Conservation (phyloP, 2,888 invertebrate genomes). For the Acleris holmiana region DNA sequence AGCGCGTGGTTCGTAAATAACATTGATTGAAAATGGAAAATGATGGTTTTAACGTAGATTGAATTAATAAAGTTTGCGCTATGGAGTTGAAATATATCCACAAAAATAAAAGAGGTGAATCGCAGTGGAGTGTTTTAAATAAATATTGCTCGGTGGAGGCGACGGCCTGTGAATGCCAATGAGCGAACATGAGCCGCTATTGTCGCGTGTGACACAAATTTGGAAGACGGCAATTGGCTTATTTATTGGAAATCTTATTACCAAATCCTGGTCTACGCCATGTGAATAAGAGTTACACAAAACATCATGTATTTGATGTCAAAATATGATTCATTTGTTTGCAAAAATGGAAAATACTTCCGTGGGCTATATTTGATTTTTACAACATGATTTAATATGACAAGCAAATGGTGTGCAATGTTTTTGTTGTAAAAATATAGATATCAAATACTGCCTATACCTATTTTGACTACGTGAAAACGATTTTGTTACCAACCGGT, state of each 20-base stretch:
- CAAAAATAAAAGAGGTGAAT: slow-evolving; percentile 28
- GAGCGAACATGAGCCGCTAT: slow-evolving; percentile 28
- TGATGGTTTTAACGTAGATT: slow-evolving; percentile 20
- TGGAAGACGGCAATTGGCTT: slow-evolving; percentile 36
- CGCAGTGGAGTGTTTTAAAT: slow-evolving; percentile 26
- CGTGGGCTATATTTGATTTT: too few species aligned
- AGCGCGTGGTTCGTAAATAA: too few species aligned
- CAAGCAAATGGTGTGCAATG: too few species aligned
- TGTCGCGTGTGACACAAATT: slow-evolving; percentile 37
- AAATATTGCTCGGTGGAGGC: slow-evolving; percentile 21
- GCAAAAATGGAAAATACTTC: too few species aligned
- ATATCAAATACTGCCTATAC: too few species aligned
- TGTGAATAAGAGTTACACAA: slow-evolving; percentile 14
- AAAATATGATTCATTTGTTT: too few species aligned
- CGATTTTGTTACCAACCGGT: too few species aligned
- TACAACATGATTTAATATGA: too few species aligned
- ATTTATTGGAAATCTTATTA: slow-evolving; percentile 36
- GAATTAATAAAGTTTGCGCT: slow-evolving; percentile 14
- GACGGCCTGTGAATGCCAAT: slow-evolving; percentile 31
- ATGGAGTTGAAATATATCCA: slow-evolving; percentile 5
- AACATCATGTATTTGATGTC: too few species aligned
- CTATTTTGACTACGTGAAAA: too few species aligned
- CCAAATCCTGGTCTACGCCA: slow-evolving; percentile 23
- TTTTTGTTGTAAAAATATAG: too few species aligned
- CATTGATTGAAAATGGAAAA: not conserved